Evolutionary conservation across 2,113 vertebrate species (phyloP).

Genomic region (Condylura cristata): DNA sequence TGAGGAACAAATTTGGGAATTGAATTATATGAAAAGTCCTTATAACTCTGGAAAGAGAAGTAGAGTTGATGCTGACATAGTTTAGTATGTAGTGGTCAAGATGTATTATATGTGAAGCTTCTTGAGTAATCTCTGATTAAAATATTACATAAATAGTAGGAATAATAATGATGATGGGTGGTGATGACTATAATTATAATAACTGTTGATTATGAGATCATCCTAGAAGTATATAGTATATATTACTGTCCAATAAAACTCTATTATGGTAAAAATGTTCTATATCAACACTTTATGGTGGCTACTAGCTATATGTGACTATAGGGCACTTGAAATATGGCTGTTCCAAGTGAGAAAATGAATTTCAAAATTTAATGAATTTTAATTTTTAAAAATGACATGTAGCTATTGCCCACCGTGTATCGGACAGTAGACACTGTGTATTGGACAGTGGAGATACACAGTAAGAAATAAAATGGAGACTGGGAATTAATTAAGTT

Average conservation of each 20-base stretch:
- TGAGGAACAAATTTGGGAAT: neutral
- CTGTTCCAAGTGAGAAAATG: neutral
- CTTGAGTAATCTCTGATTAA: neutral
- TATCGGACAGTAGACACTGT: neutral
- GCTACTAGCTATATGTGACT: neutral
- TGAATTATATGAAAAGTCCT: neutral
- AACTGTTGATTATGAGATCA: neutral
- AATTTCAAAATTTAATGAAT: slow-evolving; percentile 31
- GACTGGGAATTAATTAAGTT: neutral
- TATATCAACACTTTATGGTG: neutral
- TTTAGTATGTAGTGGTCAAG: neutral
- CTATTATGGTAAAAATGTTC: neutral
- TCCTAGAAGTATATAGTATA: neutral
- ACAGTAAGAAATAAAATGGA: slow-evolving; percentile 22
- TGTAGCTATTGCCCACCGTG: neutral
- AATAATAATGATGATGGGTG: neutral
- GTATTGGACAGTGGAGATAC: neutral
- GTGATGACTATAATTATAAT: neutral
- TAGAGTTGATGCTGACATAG: neutral
- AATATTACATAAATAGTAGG: neutral
- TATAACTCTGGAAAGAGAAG: slow-evolving; percentile 8
- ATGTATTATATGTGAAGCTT: neutral
- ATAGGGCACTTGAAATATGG: neutral
- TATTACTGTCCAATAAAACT: neutral
- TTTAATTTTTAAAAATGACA: neutral